phyloP scores from a whole-genome alignment of 2,113 vertebrate species.

The Danionella cerebrum region DNA sequence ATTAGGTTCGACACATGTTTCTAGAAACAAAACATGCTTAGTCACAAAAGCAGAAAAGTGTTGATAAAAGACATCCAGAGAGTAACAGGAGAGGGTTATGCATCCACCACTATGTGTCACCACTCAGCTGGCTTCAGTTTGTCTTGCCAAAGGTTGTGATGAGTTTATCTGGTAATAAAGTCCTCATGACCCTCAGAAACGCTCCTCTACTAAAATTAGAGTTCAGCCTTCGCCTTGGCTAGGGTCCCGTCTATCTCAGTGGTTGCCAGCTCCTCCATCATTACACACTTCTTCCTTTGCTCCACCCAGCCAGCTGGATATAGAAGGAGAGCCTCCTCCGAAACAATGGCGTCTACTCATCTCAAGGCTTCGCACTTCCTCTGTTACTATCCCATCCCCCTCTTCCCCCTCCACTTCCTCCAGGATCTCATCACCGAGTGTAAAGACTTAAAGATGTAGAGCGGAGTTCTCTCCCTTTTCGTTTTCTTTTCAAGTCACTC shows the following conservation, averaged over 20 bases:
- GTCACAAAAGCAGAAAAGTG: background rate
- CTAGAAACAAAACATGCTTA: background rate
- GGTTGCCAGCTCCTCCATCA: slow-evolving; percentile 8
- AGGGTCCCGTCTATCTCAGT: slow-evolving; percentile 28
- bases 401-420: slow-evolving; percentile 13
- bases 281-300: slow-evolving; percentile 6
- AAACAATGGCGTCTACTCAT: slow-evolving; percentile 34
- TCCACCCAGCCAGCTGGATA: slow-evolving; percentile 3
- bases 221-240: slow-evolving; percentile 71
- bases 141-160: slow-evolving; percentile 36
- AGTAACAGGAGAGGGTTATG: background rate
- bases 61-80: background rate
- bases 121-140: background rate
- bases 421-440: background rate
- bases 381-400: background rate
- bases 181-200: slow-evolving; percentile 73
- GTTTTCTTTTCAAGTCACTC: too few relatives aligned
- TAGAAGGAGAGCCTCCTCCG: slow-evolving; percentile 2
- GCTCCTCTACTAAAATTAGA: slow-evolving; percentile 75
- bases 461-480: background rate
- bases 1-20: background rate
- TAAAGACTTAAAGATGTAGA: background rate
- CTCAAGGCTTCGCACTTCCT: slow-evolving; percentile 22
- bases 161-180: slow-evolving; percentile 67
- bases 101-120: slow-evolving; percentile 17